Evolutionary conservation across 2,888 invertebrate genomes (phyloP).

Genomic region (Slavum lentiscoides): DNA sequence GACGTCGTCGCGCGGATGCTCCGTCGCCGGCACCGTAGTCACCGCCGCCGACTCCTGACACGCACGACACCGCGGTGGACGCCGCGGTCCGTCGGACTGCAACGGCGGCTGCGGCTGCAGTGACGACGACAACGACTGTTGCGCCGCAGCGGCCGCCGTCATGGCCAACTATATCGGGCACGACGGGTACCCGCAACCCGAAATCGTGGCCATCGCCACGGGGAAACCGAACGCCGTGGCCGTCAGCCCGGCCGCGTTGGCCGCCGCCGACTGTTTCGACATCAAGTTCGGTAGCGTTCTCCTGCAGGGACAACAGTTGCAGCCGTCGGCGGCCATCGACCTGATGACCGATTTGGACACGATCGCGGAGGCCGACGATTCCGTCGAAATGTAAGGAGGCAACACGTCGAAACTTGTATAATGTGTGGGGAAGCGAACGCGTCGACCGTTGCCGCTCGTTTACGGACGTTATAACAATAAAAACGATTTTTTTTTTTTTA

Average conservation of each 20-base stretch:
- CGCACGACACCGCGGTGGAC: not conserved
- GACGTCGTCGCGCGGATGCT: slow-evolving; percentile 30
- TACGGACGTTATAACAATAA: too few species aligned
- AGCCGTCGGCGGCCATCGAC: slow-evolving; percentile 16
- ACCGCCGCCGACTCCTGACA: slow-evolving; percentile 13
- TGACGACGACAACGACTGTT: not conserved
- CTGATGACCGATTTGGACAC: slow-evolving; percentile 46
- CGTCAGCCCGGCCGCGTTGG: slow-evolving; percentile 3
- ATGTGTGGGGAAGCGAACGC: too few species aligned
- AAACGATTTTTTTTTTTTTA: too few species aligned
- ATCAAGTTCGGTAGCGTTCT: slow-evolving; percentile 52
- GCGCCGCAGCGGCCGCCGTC: slow-evolving; percentile 20
- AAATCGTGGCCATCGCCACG: slow-evolving; percentile 55
- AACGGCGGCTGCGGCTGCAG: not conserved
- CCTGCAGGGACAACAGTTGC: slow-evolving; percentile 5
- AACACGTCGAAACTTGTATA: too few species aligned
- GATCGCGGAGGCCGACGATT: slow-evolving; percentile 37
- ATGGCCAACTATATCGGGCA: slow-evolving; percentile 51
- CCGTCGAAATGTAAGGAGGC: slow-evolving; percentile 24
- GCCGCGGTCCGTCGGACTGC: slow-evolving; percentile 23
- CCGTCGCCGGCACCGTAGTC: too few species aligned
- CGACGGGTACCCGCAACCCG: slow-evolving; percentile 54
- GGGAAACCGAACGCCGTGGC: slow-evolving; percentile 50
- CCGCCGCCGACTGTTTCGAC: slow-evolving; percentile 51
- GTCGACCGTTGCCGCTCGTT: too few species aligned